Base-by-base conservation (phyloP, 2,113 vertebrate species). In the Verasper variegatus region DNA sequence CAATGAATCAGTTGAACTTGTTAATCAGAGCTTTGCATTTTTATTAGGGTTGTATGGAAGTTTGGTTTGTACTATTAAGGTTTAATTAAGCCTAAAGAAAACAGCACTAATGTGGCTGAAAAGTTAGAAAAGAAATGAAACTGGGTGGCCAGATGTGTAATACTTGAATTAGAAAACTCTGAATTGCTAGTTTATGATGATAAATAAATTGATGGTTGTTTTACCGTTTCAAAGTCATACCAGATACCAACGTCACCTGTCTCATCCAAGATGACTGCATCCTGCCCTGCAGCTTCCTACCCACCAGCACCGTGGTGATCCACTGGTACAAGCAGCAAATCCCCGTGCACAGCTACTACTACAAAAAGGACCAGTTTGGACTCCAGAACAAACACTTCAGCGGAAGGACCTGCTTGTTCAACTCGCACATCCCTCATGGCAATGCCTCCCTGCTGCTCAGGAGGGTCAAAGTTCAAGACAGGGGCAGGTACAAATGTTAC, bases 401-500 rank as follows among this genome's bases (percentile, higher is more conserved):
- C 21, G 81, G 87, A 35, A 92, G 95, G 81, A 95, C 96, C 0
- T 84, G 66, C 3, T 85, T 96, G 76, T 96, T 96, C 76, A 93
- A 92, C 0, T 27, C 89, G 8, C 89, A 95, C 65, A 94, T 95
- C 70, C 66, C 78, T 13, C 42, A 66, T 15, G 96, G 95, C 78
- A 96, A 96, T 12, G 95, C 95, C n/a, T 95, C 95, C 27, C 92
- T 96, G 78, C 93, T 93, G 55, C 92, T 96, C 52, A 89, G 77
- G 67, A 92, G 89, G 74, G 83, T 95, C 56, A 93, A 91, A 42
- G 54, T 95, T 75, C 80, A 86, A 81, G 96, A 95, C 62, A 89
- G 89, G 61, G 95, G 95, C 71, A 57, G 15, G 63, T 96, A 96
- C 13, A 91, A 60, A 49, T 97, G 95, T 80, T 96, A 95, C n/a